Base-by-base conservation (phyloP, 2,888 invertebrate species). In the Phlogophora meticulosa region DNA sequence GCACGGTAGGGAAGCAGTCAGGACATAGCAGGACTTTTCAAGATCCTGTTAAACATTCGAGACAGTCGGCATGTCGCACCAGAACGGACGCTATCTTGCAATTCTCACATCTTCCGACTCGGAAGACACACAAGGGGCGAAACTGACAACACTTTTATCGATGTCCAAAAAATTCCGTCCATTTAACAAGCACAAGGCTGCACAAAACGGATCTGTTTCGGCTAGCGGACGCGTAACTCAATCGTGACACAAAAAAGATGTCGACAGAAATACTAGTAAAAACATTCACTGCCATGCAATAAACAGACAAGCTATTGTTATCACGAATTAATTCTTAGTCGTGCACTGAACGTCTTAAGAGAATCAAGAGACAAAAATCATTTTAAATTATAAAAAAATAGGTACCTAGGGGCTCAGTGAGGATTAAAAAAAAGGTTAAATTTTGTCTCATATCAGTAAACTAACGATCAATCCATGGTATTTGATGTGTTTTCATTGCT, bases 181-280 rank as follows among this genome's bases (percentile, higher is more conserved):
- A 34, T 51, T 56, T 67, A 74, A 78, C 68, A 68, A 68, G 62
- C 48, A 73, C 51, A 57, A 7, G 55, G 69, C 36, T 62, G 36
- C 51, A 67, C 61, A 69, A 67, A 80, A 71, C 66, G 66, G 67
- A 79, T 82, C 66, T 59, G 56, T 66, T 72, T 70, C 61, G 64
- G 58, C 51, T 61, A 24, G 42, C 42, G 65, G 68, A 71, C 73
- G 69, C 71, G 77, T 74, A 77, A 81, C 80, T 58, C 64, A 59
- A 82, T 77, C 65, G 43, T 13, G 45, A 13, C 20, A 56, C 40
- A 3, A 2, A 15, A 7, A 9, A 60, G 10, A 1, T 1, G 13
- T 4, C 1, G 1, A 2, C 78, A 76, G 68, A 73, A 78, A 51
- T 3, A 48, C 34, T 22, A 52, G 3, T 9, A 2, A 32, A 0